A percentile compares a stretch with the other conserved stretches of the same genome.
These are phyloP conservation scores for Hylaeus anthracinus DNA, from an alignment of 1,140 invertebrate genomes.

Conservation along the genomic window DNA sequence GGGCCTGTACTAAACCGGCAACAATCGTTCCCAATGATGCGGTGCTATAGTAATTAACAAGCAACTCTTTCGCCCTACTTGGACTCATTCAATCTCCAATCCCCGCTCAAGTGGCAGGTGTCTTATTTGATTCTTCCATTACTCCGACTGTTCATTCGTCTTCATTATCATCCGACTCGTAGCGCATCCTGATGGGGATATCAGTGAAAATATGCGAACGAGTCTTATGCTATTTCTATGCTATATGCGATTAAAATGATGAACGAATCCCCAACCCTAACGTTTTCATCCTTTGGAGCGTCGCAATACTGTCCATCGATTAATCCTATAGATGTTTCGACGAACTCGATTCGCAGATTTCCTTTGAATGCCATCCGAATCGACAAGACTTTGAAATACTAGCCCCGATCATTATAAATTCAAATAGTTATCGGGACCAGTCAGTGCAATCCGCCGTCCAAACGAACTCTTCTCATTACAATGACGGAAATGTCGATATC, in stretches of 20 bases:
- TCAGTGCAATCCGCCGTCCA: conserved; percentile 32
- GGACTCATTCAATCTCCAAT: conserved; percentile 50
- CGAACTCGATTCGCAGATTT: neutral
- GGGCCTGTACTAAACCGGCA: neutral
- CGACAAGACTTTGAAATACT: conserved; percentile 17
- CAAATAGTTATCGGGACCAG: conserved; percentile 47
- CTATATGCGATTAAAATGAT: too few species aligned
- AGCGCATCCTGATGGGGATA: conserved; percentile 44
- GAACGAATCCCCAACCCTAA: neutral
- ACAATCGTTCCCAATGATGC: conserved; percentile 47
- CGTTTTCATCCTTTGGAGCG: conserved; percentile 1
- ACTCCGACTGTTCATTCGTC: conserved; percentile 60
- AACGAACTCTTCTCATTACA: conserved; percentile 49
- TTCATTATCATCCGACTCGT: conserved; percentile 59
- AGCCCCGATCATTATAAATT: conserved; percentile 51
- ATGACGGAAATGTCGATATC: conserved; percentile 59
- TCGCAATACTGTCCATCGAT: conserved; percentile 15
- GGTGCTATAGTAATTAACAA: conserved; percentile 67
- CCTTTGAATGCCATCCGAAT: conserved; percentile 3
- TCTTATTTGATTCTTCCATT: conserved; percentile 60
- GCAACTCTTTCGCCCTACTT: conserved; percentile 49
- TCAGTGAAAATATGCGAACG: conserved; percentile 40
- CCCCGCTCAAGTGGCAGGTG: conserved; percentile 51
- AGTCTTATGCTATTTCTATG: neutral
- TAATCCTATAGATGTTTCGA: conserved; percentile 30